These are phyloP conservation scores for Oscheius sp. DNA, from an alignment of 2,888 invertebrate species.

Conservation along the genomic window DNA sequence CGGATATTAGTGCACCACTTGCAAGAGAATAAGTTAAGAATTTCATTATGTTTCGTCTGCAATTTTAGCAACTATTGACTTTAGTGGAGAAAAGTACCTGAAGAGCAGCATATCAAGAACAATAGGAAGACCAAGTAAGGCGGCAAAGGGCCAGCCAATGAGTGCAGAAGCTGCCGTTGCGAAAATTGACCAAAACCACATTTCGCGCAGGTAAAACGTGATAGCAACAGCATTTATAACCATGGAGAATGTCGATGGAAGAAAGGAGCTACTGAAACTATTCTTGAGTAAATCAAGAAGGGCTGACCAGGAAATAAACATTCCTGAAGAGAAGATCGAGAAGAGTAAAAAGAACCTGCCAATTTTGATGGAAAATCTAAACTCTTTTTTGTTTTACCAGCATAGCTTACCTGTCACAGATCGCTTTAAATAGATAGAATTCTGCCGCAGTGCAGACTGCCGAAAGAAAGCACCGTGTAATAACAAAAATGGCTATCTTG, in stretches of 20 bases:
- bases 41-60: not conserved
- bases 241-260: slow-evolving; percentile 95
- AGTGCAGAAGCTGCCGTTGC: slow-evolving; percentile 80
- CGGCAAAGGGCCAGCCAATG: slow-evolving; percentile 96
- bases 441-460: slow-evolving; percentile 71
- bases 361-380: slow-evolving; percentile 39
- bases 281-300: not conserved
- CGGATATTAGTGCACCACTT: slow-evolving; percentile 45
- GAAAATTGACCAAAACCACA: slow-evolving; percentile 52
- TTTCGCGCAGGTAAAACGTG: slow-evolving; percentile 85
- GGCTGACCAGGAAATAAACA: slow-evolving; percentile 80
- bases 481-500: slow-evolving; percentile 81
- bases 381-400: not conserved
- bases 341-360: slow-evolving; percentile 52
- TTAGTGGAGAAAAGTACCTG: not conserved
- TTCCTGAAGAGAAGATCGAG: slow-evolving; percentile 83
- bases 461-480: slow-evolving; percentile 83
- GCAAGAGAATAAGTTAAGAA: slow-evolving; percentile 54
- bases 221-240: slow-evolving; percentile 84
- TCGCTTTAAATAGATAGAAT: slow-evolving; percentile 36
- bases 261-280: slow-evolving; percentile 78
- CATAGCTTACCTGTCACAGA: slow-evolving; percentile 30
- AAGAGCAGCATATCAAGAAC: slow-evolving; percentile 61
- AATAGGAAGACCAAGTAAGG: slow-evolving; percentile 79
- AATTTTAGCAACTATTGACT: not conserved